Evolutionary conservation across 2,888 invertebrate species (phyloP).

Genomic region (Asteroscopus sphinx): DNA sequence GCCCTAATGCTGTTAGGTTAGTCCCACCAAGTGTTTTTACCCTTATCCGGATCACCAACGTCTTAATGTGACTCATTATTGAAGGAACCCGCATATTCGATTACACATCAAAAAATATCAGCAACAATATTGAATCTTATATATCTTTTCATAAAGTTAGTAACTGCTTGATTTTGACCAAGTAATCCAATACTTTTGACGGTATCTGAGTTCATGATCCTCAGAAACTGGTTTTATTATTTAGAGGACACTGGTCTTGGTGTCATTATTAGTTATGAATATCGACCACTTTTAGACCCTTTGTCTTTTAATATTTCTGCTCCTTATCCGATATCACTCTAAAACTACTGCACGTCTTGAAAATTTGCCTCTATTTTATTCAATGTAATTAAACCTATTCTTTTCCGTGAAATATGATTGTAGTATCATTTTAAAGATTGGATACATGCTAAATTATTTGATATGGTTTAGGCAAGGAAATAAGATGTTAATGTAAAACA

Average conservation of each 20-base stretch:
- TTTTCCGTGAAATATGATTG: too few species aligned
- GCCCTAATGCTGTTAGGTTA: slow-evolving; percentile 13
- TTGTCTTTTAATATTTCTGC: too few species aligned
- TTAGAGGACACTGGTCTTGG: slow-evolving; percentile 44
- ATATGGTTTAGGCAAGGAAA: not conserved
- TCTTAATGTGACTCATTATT: slow-evolving; percentile 36
- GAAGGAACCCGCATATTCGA: slow-evolving; percentile 32
- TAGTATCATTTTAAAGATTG: too few species aligned
- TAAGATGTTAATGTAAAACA: slow-evolving; percentile 1
- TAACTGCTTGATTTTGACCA: slow-evolving; percentile 18
- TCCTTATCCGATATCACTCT: too few species aligned
- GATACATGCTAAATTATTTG: not conserved
- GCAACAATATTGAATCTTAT: slow-evolving; percentile 21
- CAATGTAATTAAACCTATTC: too few species aligned
- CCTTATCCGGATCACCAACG: slow-evolving; percentile 26
- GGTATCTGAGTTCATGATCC: slow-evolving; percentile 50
- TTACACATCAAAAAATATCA: slow-evolving; percentile 18
- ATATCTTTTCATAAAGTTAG: slow-evolving; percentile 17
- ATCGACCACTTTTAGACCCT: slow-evolving; percentile 12
- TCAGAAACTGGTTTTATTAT: slow-evolving; percentile 49
- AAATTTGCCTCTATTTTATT: too few species aligned
- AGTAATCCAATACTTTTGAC: slow-evolving; percentile 54
- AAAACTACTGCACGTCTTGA: too few species aligned
- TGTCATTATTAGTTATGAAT: slow-evolving; percentile 25
- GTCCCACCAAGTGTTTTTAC: slow-evolving; percentile 11